phyloP scores from a whole-genome alignment of 2,888 invertebrate genomes.

The Polyommatus icarus region DNA sequence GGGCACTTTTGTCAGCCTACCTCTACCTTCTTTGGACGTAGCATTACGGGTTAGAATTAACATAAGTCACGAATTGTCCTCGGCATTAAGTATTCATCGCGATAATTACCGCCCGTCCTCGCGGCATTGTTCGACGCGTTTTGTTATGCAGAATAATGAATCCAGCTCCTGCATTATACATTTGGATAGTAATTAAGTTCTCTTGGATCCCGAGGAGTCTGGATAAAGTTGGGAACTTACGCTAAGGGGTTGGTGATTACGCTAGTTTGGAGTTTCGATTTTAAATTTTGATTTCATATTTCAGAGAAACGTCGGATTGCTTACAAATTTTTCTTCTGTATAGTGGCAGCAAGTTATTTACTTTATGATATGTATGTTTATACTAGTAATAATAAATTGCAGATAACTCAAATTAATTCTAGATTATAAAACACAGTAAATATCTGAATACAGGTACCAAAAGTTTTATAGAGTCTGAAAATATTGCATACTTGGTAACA shows the following conservation, averaged over 20 bases:
- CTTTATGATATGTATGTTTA: no score
- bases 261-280: background rate
- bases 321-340: no score
- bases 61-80: slow-evolving; percentile 20
- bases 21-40: background rate
- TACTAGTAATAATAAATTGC: no score
- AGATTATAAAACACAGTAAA: no score
- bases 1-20: background rate
- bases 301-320: no score
- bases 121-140: slow-evolving; percentile 41
- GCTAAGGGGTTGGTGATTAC: background rate
- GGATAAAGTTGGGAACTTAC: slow-evolving; percentile 5
- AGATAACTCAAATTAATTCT: no score
- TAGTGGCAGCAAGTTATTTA: no score
- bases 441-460: background rate
- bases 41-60: slow-evolving; percentile 6
- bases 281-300: no score
- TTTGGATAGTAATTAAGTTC: slow-evolving; percentile 38
- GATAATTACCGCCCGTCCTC: slow-evolving; percentile 30
- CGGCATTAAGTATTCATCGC: slow-evolving; percentile 24
- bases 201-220: background rate
- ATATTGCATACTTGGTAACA: background rate
- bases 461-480: background rate
- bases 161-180: slow-evolving; percentile 47
- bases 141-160: slow-evolving; percentile 61